Percentiles rank a stretch among this genome's conserved stretches.
Conservation (phyloP, 1,140 invertebrate genomes). For the Calliphora vicina region DNA sequence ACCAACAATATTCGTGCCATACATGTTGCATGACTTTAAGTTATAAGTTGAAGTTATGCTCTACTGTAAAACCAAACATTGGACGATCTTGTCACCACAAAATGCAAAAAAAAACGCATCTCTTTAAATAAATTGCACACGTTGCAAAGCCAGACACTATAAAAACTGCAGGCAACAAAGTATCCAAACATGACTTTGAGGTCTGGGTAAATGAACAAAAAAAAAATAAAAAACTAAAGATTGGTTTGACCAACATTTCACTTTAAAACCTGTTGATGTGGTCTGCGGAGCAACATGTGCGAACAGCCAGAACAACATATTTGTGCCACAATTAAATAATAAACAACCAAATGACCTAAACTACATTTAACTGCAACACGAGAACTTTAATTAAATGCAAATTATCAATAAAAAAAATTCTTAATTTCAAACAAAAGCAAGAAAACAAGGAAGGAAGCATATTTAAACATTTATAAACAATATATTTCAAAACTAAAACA, state of each 20-base stretch:
- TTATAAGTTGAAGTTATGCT: neutral
- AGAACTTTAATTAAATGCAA: neutral
- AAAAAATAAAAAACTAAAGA: neutral
- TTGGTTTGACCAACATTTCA: neutral
- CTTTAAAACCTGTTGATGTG: neutral
- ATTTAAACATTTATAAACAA: neutral
- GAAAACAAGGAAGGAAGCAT: neutral
- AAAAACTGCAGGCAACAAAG: neutral
- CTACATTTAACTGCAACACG: neutral
- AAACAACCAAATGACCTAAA: neutral
- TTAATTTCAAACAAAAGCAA: neutral
- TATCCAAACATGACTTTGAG: neutral
- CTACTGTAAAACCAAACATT: neutral
- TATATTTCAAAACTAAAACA: neutral
- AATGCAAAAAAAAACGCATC: neutral
- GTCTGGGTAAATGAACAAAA: neutral
- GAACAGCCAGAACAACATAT: neutral
- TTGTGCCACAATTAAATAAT: too few relatives aligned
- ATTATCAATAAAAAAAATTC: neutral
- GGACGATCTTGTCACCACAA: neutral
- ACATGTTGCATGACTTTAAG: neutral
- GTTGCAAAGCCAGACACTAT: too few relatives aligned
- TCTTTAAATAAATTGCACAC: neutral
- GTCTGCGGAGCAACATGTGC: neutral
- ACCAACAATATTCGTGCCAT: neutral